Evolutionary conservation across 2,113 vertebrate genomes (phyloP), one percentile per base, ranked within the genome.

Genomic region (Otocyon megalotis): DNA sequence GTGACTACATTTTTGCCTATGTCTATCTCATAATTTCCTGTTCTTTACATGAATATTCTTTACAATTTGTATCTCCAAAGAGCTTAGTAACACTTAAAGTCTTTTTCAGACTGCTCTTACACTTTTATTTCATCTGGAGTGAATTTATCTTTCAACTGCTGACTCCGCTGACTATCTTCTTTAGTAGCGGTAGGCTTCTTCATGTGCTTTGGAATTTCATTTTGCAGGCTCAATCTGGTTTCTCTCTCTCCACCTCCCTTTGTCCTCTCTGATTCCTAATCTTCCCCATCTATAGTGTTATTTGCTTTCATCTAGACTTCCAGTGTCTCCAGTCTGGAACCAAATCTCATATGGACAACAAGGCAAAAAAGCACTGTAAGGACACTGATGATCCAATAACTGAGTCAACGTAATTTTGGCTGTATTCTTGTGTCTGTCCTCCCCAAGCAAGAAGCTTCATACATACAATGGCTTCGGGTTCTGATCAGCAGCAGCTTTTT

Each of bases 351-450:
- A 5, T 12, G 50, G 67, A 58, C 60, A 48, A 12, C 13, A 3
- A 2, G 11, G 69, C 58, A 28, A 3, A 62, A 30, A 77, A 65
- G 28, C 50, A 56, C 48, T 2, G 4, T 6, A 7, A 20, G 22
- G n/a, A n/a, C 48, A 11, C 0, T 15, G 79, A 26, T 0, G 0
- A 58, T 3, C 24, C 69, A 0, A 8, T 14, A 8, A 1, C 20
- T 1, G 4, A 14, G 87, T 58, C 20, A 19, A 35, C 22, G 69
- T 22, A 20, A 43, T 15, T 1, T 11, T 53, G 35, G 8, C 12
- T 13, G 4, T 5, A 35, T 35, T 28, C 1, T 1, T 48, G 15
- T 35, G 30, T 50, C 63, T 30, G 15, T n/a, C 58, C n/a, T 65
- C 24, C 60, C 37, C 50, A 15, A 11, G 35, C 4, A 14, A 77